phyloP scores from a whole-genome alignment of 2,113 vertebrate genomes.

The Calonectris borealis region DNA sequence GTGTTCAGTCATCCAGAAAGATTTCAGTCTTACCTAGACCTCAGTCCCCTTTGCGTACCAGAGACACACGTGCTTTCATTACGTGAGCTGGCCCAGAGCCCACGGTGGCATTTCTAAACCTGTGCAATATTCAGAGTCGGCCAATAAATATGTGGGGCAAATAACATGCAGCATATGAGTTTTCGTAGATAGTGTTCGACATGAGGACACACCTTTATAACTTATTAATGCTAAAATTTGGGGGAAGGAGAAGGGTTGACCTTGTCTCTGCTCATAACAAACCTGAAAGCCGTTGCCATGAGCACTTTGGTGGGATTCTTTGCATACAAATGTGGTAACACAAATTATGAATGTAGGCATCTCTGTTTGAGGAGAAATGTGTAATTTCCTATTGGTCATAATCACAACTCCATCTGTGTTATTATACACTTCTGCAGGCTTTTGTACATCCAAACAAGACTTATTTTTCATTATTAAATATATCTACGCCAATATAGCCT shows the following conservation, averaged over 20 bases:
- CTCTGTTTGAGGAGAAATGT: neutral
- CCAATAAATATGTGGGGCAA: neutral
- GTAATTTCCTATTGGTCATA: neutral
- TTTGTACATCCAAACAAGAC: neutral
- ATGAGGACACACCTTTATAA: neutral
- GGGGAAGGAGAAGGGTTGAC: neutral
- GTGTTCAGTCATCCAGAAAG: neutral
- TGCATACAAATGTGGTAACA: fast-evolving
- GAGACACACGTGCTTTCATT: fast-evolving
- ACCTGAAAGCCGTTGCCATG: neutral
- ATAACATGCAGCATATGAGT: neutral
- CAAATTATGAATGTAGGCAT: neutral
- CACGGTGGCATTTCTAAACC: neutral
- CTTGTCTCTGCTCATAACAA: neutral
- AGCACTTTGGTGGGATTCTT: neutral
- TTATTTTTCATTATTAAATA: neutral
- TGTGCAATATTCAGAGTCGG: neutral
- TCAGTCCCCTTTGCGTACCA: neutral
- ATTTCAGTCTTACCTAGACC: neutral
- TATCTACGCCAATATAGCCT: neutral
- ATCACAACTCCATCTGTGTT: neutral
- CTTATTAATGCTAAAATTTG: neutral
- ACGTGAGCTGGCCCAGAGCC: neutral
- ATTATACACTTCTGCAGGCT: neutral
- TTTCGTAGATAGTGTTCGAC: fast-evolving